Percentiles rank a stretch among this genome's conserved stretches.
Conservation (phyloP, 2,113 vertebrate species). For the Thunnus thynnus region DNA sequence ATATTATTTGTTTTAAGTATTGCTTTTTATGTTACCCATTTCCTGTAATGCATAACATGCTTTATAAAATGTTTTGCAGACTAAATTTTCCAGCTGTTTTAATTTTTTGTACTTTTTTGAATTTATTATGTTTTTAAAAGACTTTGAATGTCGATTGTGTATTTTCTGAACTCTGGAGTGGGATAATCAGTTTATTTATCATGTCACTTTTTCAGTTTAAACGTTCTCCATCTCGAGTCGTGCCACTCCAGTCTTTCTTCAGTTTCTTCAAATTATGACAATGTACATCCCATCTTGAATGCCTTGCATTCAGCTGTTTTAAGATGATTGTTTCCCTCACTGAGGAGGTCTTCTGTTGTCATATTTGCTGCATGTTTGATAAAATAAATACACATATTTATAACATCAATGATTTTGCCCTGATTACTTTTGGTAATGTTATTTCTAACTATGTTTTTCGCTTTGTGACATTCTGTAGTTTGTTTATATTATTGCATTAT, state of each 20-base stretch:
- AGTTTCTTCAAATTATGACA: conserved; percentile 43
- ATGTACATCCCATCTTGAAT: conserved; percentile 13
- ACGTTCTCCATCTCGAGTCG: conserved; percentile 12
- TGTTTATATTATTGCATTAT: background rate
- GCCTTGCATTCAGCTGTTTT: conserved; percentile 22
- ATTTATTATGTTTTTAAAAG: conserved; percentile 68
- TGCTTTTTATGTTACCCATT: conserved; percentile 69
- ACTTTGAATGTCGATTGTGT: conserved; percentile 70
- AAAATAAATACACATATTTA: conserved; percentile 74
- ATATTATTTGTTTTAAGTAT: conserved; percentile 71
- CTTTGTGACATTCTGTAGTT: background rate
- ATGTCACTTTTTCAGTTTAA: conserved; percentile 42
- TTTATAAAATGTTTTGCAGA: conserved; percentile 58
- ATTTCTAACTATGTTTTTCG: background rate
- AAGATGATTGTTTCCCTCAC: conserved; percentile 34
- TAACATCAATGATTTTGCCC: conserved; percentile 33
- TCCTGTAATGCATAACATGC: conserved; percentile 59
- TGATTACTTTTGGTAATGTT: background rate
- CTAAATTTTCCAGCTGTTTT: conserved; percentile 64
- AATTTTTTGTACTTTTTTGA: conserved; percentile 55
- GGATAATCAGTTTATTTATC: conserved; percentile 56
- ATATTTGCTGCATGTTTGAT: conserved; percentile 56
- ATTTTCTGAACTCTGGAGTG: conserved; percentile 60
- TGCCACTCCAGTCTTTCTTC: conserved; percentile 42
- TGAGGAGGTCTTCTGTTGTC: conserved; percentile 55